Evolutionary conservation across 1,140 invertebrate species (phyloP).

Genomic region (Caenorhabditis elegans): WBcel235 BX284602.5:15233001-15233500

Average conservation of each 20-base stretch:
- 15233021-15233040: not conserved
- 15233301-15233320: slow-evolving; percentile 37
- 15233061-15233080: no score
- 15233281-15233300: slow-evolving; percentile 32
- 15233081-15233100: no score
- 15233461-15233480: slow-evolving; percentile 37
- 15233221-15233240: not conserved
- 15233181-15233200: slow-evolving; percentile 8
- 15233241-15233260: no score
- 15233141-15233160: not conserved
- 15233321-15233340: slow-evolving; percentile 21
- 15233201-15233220: slow-evolving; percentile 8
- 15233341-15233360: slow-evolving; percentile 36
- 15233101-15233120: no score
- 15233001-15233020: no score
- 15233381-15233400: slow-evolving; percentile 35
- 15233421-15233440: not conserved
- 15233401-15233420: not conserved
- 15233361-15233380: slow-evolving; percentile 5
- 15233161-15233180: slow-evolving; percentile 11
- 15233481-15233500: slow-evolving; percentile 44
- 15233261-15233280: not conserved
- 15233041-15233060: no score
- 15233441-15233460: slow-evolving; percentile 4
- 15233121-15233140: no score